Conservation (phyloP, 2,888 invertebrate species). For the Galerucella pusilla region DNA sequence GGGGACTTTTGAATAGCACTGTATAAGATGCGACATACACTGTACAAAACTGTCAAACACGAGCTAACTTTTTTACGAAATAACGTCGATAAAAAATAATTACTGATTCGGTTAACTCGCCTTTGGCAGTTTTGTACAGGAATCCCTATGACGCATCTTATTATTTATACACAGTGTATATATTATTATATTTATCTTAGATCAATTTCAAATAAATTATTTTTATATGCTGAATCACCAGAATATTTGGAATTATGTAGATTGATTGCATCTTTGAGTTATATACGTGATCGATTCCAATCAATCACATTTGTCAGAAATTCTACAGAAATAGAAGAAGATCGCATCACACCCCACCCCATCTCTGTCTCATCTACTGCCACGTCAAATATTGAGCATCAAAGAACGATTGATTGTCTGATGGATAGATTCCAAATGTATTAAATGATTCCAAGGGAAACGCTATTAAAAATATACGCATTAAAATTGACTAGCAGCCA, state of each 20-base stretch:
- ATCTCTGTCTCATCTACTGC: conserved; percentile 15
- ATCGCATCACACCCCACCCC: conserved; percentile 28
- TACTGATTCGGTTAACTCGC: no score
- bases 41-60: no score
- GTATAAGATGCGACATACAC: no score
- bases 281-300: conserved; percentile 60
- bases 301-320: conserved; percentile 64
- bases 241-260: conserved; percentile 5
- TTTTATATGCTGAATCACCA: neutral
- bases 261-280: conserved; percentile 49
- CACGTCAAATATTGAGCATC: conserved; percentile 58
- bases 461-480: neutral
- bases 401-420: conserved; percentile 63
- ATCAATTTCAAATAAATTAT: neutral
- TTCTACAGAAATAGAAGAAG: conserved; percentile 53
- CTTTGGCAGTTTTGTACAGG: no score
- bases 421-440: conserved; percentile 47
- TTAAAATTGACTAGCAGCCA: no score
- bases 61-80: no score
- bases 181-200: no score
- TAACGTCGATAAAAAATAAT: no score
- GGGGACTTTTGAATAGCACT: no score
- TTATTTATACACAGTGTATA: no score
- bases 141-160: no score
- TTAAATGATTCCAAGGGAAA: neutral